Evolutionary conservation across 2,113 vertebrate genomes (phyloP).

Genomic region (Percopsis transmontana): DNA sequence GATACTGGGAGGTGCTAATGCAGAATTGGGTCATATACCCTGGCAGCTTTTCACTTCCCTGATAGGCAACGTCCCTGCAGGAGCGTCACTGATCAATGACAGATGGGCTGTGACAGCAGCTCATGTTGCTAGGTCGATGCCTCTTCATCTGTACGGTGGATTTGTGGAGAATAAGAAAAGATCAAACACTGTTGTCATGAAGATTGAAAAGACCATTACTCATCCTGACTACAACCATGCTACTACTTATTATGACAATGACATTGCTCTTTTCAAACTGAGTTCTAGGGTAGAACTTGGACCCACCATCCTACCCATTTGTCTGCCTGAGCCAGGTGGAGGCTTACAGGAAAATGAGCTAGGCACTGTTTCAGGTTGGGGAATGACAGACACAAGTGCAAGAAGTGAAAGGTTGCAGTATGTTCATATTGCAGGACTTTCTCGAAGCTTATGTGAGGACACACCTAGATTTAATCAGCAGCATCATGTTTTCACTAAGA

Average conservation of each 20-base stretch:
- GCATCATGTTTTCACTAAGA: conserved; percentile 74
- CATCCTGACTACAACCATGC: conserved; percentile 78
- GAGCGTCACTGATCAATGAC: conserved; percentile 85
- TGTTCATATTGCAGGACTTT: conserved; percentile 62
- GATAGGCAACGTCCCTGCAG: conserved; percentile 59
- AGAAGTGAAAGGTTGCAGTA: conserved; percentile 67
- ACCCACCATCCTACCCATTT: conserved; percentile 81
- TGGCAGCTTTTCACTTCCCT: conserved; percentile 84
- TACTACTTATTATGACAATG: conserved; percentile 75
- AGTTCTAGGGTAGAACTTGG: conserved; percentile 76
- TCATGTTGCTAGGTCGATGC: conserved; percentile 75
- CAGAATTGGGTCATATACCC: conserved; percentile 81
- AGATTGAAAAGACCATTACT: conserved; percentile 72
- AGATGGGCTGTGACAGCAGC: conserved; percentile 92
- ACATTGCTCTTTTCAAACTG: conserved; percentile 89
- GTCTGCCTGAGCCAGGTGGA: conserved; percentile 78
- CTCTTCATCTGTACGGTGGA: conserved; percentile 10
- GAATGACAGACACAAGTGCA: conserved; percentile 43
- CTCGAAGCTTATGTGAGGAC: conserved; percentile 11
- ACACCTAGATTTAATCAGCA: rapidly evolving
- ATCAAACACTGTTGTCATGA: conserved; percentile 2
- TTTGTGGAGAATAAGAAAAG: conserved; percentile 10
- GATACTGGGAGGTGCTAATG: conserved; percentile 78
- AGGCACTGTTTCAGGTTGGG: conserved; percentile 89
- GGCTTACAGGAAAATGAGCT: conserved; percentile 33